Evolutionary conservation across 2,888 invertebrate species (phyloP).

Genomic region (Resseliella maxima): DNA sequence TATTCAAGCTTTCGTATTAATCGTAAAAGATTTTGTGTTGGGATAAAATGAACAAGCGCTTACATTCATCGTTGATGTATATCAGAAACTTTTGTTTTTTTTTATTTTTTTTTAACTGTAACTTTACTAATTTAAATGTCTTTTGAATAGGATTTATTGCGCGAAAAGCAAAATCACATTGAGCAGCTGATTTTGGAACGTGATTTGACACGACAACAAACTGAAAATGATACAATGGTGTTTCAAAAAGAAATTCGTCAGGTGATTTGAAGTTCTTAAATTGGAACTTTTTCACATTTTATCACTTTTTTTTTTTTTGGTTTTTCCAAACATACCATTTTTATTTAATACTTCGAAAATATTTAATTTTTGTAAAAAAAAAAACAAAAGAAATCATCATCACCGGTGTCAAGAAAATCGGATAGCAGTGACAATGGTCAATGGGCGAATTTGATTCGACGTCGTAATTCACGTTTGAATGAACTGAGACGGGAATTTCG

Average conservation of each 20-base stretch:
- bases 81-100: neutral
- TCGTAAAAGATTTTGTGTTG: neutral
- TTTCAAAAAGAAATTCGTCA: constrained; percentile 67
- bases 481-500: constrained; percentile 65
- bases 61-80: neutral
- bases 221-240: constrained; percentile 76
- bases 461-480: constrained; percentile 64
- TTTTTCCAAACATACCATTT: neutral
- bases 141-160: constrained; percentile 80
- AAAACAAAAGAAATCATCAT: neutral
- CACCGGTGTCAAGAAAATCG: constrained; percentile 59
- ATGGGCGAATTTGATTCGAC: constrained; percentile 65
- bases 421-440: constrained; percentile 65
- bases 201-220: constrained; percentile 89
- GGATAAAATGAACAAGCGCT: constrained; percentile 9
- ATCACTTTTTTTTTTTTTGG: neutral
- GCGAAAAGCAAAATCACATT: constrained; percentile 94
- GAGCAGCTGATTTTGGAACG: constrained; percentile 91
- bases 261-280: constrained; percentile 63
- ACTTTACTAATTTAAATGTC: neutral
- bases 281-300: neutral
- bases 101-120: neutral
- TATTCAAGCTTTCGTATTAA: neutral
- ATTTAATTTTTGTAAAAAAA: no score
- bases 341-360: neutral